These are phyloP conservation scores for Tipula confusa DNA, from an alignment of 2,888 invertebrate genomes.

Conservation along the genomic window DNA sequence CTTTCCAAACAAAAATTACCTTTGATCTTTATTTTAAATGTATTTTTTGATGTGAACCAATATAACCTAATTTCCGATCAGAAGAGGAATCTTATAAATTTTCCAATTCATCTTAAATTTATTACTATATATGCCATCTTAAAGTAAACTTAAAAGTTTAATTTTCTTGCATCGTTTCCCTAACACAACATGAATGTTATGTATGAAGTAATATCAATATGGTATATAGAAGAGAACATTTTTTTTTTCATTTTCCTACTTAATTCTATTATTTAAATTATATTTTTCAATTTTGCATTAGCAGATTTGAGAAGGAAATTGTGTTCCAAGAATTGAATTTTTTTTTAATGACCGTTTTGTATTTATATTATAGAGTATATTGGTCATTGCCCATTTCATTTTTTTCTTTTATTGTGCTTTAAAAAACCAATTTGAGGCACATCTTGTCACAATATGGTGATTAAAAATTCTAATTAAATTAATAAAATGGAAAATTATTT, in stretches of 20 bases:
- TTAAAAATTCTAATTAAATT: slow-evolving; percentile 9
- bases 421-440: background rate
- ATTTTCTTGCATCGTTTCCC: background rate
- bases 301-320: background rate
- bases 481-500: background rate
- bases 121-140: background rate
- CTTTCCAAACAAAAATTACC: background rate
- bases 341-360: background rate
- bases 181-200: background rate
- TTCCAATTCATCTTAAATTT: background rate
- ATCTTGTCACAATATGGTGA: background rate
- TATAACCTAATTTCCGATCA: background rate
- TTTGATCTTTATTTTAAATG: background rate
- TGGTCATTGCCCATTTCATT: background rate
- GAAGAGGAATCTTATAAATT: background rate
- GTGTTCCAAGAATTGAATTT: background rate
- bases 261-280: background rate
- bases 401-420: too few relatives aligned
- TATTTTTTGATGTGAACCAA: background rate
- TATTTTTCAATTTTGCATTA: background rate
- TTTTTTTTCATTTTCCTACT: background rate
- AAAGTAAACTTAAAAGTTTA: background rate
- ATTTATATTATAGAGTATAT: background rate
- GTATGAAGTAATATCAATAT: too few relatives aligned
- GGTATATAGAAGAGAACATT: background rate